These are phyloP conservation scores for Dryococelus australis DNA, from an alignment of 2,888 invertebrate genomes.

Conservation along the genomic window DNA sequence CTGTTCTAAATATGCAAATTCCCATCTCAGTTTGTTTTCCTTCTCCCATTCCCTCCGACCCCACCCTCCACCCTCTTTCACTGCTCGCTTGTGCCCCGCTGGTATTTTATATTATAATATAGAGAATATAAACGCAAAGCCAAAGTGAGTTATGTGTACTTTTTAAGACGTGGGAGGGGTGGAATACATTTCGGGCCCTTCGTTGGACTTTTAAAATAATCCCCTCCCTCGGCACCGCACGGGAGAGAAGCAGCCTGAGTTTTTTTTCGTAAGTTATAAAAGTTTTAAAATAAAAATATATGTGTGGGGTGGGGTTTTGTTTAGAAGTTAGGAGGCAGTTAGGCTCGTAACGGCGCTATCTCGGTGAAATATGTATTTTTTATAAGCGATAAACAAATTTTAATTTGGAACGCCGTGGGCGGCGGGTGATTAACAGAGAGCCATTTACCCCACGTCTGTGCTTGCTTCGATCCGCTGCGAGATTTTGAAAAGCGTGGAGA, in stretches of 20 bases:
- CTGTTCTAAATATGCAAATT: conserved; percentile 46
- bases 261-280: not conserved
- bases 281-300: not conserved
- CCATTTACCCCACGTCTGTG: not conserved
- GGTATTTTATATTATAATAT: conserved; percentile 43
- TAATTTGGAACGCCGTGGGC: not conserved
- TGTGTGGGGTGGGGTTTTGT: not conserved
- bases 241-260: not conserved
- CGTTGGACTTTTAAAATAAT: not conserved
- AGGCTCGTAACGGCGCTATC: not conserved
- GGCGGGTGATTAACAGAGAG: not conserved
- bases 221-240: not conserved
- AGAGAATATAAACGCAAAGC: conserved; percentile 42
- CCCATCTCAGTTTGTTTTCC: conserved; percentile 45
- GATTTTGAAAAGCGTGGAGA: too few species aligned
- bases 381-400: conserved; percentile 16
- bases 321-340: conserved; percentile 11
- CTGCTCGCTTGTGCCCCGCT: not conserved
- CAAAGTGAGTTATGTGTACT: conserved; percentile 41
- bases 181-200: not conserved
- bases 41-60: conserved; percentile 25
- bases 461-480: not conserved
- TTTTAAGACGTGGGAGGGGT: conserved; percentile 12
- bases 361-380: conserved; percentile 9
- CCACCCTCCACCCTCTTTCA: not conserved